A percentile compares a stretch with the other conserved stretches of the same genome.
Evolutionary conservation across 1,140 invertebrate species (phyloP).

Genomic region (Drosophila sproati): DNA sequence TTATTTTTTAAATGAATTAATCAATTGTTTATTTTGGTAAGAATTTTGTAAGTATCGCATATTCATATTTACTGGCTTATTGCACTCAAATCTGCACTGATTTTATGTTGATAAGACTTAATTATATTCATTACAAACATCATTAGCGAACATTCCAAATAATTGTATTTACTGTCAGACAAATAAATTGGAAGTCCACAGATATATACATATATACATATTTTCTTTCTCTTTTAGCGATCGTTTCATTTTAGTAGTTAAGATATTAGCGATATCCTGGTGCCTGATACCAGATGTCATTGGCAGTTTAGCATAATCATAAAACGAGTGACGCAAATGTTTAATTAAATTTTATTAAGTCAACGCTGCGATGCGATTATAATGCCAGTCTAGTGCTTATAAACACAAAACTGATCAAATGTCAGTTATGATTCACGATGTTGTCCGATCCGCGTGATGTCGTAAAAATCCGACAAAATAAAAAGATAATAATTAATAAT

Average conservation of each 20-base stretch:
- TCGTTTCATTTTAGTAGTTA: not conserved
- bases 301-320: slow-evolving; percentile 35
- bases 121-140: no score
- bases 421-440: slow-evolving; percentile 35
- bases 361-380: slow-evolving; percentile 4
- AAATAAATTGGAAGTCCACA: not conserved
- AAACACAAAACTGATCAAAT: slow-evolving; percentile 40
- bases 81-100: no score
- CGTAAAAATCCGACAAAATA: slow-evolving; percentile 36
- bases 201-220: no score
- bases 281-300: slow-evolving; percentile 2
- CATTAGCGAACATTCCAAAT: no score
- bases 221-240: not conserved
- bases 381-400: slow-evolving; percentile 12
- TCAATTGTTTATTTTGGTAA: no score
- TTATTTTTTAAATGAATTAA: no score
- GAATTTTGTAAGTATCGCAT: no score
- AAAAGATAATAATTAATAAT: slow-evolving; percentile 18
- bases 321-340: slow-evolving; percentile 33
- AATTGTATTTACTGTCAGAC: no score
- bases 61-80: no score
- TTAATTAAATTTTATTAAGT: slow-evolving; percentile 29
- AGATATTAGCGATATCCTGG: not conserved
- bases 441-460: slow-evolving; percentile 31
- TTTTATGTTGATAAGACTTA: no score